Base-by-base conservation (phyloP, 2,797 vertebrate species). In the Neosilurus mollespiculum region DNA sequence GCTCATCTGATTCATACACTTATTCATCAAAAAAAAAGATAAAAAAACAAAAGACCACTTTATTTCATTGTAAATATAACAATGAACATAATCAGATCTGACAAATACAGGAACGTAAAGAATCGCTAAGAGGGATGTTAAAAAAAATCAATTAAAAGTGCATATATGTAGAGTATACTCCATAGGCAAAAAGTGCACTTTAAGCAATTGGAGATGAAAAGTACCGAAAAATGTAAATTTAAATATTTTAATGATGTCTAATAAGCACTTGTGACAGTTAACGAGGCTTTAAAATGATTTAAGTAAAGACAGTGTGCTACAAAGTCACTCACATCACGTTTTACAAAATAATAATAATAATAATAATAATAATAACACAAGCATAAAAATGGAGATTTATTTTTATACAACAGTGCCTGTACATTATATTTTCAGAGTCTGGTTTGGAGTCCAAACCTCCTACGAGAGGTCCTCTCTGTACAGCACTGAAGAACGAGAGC, bases 291-390 rank as follows among this genome's bases (percentile, higher is more conserved):
- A 79, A 82, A 83, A 84, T 12, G 70, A 76, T 79, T 83, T 53
- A 56, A 70, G 69, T 53, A 83, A 81, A 51, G 59, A 83, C 76
- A 26, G 56, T 62, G 66, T 83, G 78, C 86, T 87, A 83, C 76
- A 84, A 87, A 88, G 83, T 84, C 84, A 83, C 75, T 56, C 86
- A 89, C 85, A 61, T 70, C 83, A 85, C 72, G 26, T 81, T 83
- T 79, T 86, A 86, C 85, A 86, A 61, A 64, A 71, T 87, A 84
- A 70, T 51, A 78, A 85, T 43, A 43, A 43, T 43, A 43, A 43
- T 43, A 43, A 43, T 43, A 43, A 43, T 43, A 43, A 43, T 43
- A 43, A 84, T 73, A 78, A 85, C 65, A 14, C 58, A 84, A 70
- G 58, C n/a, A 79, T 83, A 58, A 80, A 84, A 85, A 77, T 65